Evolutionary conservation across 2,888 invertebrate species (phyloP), one percentile per base, ranked within the genome.

Genomic region (Uropetala carovei): DNA sequence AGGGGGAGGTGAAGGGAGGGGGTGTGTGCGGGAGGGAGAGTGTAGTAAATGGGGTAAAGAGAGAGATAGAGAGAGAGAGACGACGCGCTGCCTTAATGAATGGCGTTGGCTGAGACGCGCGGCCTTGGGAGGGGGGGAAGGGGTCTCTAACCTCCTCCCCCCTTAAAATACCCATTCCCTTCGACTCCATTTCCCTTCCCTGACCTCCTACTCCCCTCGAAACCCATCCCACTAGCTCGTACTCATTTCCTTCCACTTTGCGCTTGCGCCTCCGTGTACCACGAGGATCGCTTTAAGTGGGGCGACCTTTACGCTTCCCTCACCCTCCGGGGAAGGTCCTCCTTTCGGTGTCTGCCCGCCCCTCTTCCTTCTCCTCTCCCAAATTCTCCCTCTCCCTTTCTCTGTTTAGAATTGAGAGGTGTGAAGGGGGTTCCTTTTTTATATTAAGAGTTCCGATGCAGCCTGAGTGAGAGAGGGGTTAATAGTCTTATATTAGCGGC

Each of bases 231-330:
- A 22, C 75, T 22, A 27, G 27, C 75, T 27, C 75, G 68, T 64
- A 64, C 68, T 68, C 68, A 68, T 22, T 68, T 68, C 68, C n/a
- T 68, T n/a, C 75, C 75, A 75, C 75, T 75, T 75, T 75, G 75
- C 75, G 75, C 75, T 27, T 75, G 75, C 75, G 75, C 75, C 68
- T n/a, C 68, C 43, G 43, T 43, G 43, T 43, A 43, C 43, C 43
- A 43, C 43, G 43, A 43, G 43, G 43, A 64, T 64, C 22, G 22
- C 68, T 22, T 27, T 75, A 75, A 75, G 75, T 75, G 75, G 75
- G 75, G 22, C 75, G 75, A 75, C 22, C 22, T 68, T 43, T 43
- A 43, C 43, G 43, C 43, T 43, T 43, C 43, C 43, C 43, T 43
- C 43, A 43, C 43, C 43, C 43, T 43, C 43, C 43, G 1, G 43